Evolutionary conservation across 1,140 invertebrate genomes (phyloP), one percentile per base, ranked within the genome.

Genomic region (Drosophila watanabei): DNA sequence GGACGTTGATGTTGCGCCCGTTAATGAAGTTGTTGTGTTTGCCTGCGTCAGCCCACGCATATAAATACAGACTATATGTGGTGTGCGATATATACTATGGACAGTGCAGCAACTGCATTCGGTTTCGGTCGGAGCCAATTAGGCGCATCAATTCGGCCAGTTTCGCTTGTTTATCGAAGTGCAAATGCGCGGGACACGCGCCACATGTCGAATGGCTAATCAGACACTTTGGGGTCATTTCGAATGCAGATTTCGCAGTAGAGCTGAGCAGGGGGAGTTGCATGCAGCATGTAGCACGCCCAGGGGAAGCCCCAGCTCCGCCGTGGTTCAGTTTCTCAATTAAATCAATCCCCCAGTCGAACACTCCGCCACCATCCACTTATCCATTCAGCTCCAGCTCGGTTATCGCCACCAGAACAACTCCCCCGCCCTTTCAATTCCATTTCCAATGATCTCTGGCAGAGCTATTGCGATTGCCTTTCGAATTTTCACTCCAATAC

Each of bases 21-120:
- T 80, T 89, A 89, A 89, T 89, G 86, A 89, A 89, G 85, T 89
- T 85, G 85, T 89, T 89, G 78, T 83, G 85, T 84, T 90, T 85
- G 66, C 73, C 69, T 64, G 82, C 82, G 75, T 52, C 79, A 69
- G 49, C 85, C 85, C 86, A 89, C 85, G 85, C 85, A 88, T 89
- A 89, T 88, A 89, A 89, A 52, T 52, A 52, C 51, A 52, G 11
- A 11, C 51, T 10, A 81, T 84, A 64, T 45, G 62, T 63, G 54
- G 60, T 45, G 49, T 43, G 62, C 35, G 20, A 48, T 20, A 64
- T 10, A 24, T 24, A 24, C 24, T 24, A 60, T 6, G 32, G 24
- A 51, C n/a, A 28, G 14, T 39, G 64, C 32, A 43, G 20, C 35
- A 65, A 75, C 61, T 54, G 54, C 70, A 64, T 68, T 57, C 65